Evolutionary conservation across 1,140 invertebrate species (phyloP).

Genomic region (Metopolophium dirhodum): DNA sequence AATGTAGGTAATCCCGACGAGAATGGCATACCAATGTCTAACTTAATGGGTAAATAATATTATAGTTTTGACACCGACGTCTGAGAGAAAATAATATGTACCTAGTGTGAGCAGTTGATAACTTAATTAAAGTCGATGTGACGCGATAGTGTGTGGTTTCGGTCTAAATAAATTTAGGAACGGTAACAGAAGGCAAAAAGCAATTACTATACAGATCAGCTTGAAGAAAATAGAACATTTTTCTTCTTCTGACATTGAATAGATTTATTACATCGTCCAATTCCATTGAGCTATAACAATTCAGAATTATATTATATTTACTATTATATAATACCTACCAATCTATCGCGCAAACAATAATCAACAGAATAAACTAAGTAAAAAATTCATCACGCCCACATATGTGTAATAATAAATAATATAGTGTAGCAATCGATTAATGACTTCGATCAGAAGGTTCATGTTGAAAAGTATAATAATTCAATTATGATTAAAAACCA

Average conservation of each 20-base stretch:
- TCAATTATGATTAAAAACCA: conserved; percentile 7
- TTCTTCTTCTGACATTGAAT: not conserved
- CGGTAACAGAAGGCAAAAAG: not conserved
- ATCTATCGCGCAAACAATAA: not conserved
- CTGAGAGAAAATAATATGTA: not conserved
- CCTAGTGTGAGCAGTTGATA: not conserved
- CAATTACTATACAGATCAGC: not conserved
- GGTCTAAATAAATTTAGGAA: not conserved
- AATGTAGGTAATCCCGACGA: too few relatives aligned
- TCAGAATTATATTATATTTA: not conserved
- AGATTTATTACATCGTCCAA: not conserved
- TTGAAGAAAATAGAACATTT: not conserved
- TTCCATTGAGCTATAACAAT: not conserved
- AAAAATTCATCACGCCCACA: not conserved
- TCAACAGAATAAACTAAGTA: not conserved
- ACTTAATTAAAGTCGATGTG: not conserved
- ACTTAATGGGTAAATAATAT: not conserved
- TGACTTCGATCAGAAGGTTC: not conserved
- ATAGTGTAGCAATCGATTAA: not conserved
- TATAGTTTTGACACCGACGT: not conserved
- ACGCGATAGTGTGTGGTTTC: not conserved
- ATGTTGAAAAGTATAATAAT: not conserved
- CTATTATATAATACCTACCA: not conserved
- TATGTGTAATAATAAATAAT: not conserved
- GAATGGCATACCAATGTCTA: not conserved